phyloP scores from a whole-genome alignment of 2,113 vertebrate species.

The Candoia aspera region DNA sequence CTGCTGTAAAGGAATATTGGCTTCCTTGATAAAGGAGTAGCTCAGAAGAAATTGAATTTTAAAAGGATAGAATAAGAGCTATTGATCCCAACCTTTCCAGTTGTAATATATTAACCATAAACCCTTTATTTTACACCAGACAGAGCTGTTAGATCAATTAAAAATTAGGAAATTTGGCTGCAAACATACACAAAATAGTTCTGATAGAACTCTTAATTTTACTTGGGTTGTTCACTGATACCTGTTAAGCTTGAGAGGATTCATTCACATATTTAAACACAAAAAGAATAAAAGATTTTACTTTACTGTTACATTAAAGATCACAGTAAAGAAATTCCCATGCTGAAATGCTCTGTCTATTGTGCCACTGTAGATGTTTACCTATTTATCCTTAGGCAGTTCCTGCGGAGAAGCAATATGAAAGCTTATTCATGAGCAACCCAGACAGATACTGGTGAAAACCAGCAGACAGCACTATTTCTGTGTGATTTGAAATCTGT shows the following conservation, averaged over 20 bases:
- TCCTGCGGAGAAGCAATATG: not conserved
- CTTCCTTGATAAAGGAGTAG: conserved; percentile 31
- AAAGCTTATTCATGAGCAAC: not conserved
- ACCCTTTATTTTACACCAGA: conserved; percentile 38
- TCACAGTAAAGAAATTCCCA: not conserved
- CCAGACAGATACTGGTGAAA: not conserved
- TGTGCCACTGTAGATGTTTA: not conserved
- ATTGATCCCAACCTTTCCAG: conserved; percentile 52
- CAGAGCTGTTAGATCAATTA: conserved; percentile 29
- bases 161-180: conserved; percentile 29
- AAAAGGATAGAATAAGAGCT: not conserved
- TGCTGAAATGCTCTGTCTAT: not conserved
- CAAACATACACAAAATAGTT: conserved; percentile 40
- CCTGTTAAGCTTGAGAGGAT: conserved; percentile 33
- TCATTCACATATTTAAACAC: conserved; percentile 33
- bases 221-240: not conserved
- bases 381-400: not conserved
- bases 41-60: conserved; percentile 37
- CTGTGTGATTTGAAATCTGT: not conserved
- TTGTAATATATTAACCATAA: conserved; percentile 53
- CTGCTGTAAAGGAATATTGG: conserved; percentile 31
- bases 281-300: conserved; percentile 16
- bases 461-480: not conserved
- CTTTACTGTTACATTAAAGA: conserved; percentile 20
- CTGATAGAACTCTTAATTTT: conserved; percentile 25